phyloP scores from a whole-genome alignment of 2,888 invertebrate genomes.

The Megaustenia siamemsis region DNA sequence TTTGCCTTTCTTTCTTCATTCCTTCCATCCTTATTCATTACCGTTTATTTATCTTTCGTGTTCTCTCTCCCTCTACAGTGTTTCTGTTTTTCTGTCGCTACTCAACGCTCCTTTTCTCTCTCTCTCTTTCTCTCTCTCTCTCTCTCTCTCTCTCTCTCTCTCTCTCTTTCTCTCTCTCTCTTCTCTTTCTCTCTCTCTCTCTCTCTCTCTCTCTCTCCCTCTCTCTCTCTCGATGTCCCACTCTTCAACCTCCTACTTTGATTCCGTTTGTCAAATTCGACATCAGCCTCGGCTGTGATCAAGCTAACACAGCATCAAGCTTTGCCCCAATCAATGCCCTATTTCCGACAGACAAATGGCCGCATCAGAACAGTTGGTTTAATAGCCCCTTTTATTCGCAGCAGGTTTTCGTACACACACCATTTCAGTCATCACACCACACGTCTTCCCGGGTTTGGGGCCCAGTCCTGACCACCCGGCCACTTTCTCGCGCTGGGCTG shows the following conservation, averaged over 20 bases:
- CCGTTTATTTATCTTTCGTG: no score
- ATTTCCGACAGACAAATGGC: no score
- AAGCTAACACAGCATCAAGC: no score
- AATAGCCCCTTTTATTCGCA: not conserved
- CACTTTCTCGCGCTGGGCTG: slow-evolving; percentile 13
- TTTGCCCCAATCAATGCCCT: no score
- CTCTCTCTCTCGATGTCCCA: no score
- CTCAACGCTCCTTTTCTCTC: slow-evolving; percentile 16
- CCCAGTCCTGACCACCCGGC: slow-evolving; percentile 21
- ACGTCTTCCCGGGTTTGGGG: not conserved
- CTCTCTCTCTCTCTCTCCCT: not conserved
- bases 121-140: not conserved
- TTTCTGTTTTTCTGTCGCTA: not conserved
- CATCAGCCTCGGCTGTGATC: no score
- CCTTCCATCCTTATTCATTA: no score
- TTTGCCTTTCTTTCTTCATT: no score
- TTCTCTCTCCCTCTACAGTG: no score
- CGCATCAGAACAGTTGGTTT: not conserved
- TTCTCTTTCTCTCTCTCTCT: slow-evolving; percentile 7
- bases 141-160: not conserved
- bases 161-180: not conserved
- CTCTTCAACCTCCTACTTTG: no score
- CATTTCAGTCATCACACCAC: not conserved
- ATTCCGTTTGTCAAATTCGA: no score
- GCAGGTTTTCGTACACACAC: not conserved